phyloP scores from a whole-genome alignment of 2,113 vertebrate species.

The Hypomesus transpacificus region DNA sequence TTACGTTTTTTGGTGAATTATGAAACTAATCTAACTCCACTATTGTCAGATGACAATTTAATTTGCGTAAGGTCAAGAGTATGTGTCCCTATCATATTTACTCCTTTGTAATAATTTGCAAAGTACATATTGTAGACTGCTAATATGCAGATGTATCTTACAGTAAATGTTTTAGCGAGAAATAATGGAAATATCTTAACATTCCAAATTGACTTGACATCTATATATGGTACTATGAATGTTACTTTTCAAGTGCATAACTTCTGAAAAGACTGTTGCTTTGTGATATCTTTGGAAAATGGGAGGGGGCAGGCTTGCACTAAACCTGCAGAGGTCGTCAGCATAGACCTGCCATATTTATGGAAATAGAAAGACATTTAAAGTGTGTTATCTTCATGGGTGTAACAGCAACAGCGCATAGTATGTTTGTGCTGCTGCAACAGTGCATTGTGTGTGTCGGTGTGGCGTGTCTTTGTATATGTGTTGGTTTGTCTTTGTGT shows the following conservation, averaged over 20 bases:
- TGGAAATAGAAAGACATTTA: conserved; percentile 70
- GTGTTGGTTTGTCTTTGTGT: background rate
- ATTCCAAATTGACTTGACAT: background rate
- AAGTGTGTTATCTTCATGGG: conserved; percentile 68
- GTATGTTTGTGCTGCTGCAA: background rate
- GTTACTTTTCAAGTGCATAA: conserved; percentile 6
- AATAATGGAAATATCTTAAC: too few species aligned
- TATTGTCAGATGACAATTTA: background rate
- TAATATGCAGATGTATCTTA: too few species aligned
- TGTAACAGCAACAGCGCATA: conserved; percentile 44
- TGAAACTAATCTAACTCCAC: too few species aligned
- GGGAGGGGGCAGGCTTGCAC: conserved; percentile 39
- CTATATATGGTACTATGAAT: too few species aligned
- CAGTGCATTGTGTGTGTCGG: background rate
- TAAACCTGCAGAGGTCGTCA: conserved; percentile 46
- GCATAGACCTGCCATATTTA: conserved; percentile 52
- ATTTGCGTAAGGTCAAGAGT: background rate
- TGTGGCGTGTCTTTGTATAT: background rate
- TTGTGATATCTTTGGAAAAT: conserved; percentile 48
- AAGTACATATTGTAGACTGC: too few species aligned
- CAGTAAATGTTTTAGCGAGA: background rate
- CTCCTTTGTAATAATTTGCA: background rate
- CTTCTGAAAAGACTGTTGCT: conserved; percentile 28
- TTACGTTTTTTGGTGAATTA: too few species aligned
- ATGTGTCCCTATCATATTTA: background rate